A percentile compares a stretch with the other conserved stretches of the same genome.
Conservation (phyloP, 2,113 vertebrate genomes). For the Vireo altiloquus region DNA sequence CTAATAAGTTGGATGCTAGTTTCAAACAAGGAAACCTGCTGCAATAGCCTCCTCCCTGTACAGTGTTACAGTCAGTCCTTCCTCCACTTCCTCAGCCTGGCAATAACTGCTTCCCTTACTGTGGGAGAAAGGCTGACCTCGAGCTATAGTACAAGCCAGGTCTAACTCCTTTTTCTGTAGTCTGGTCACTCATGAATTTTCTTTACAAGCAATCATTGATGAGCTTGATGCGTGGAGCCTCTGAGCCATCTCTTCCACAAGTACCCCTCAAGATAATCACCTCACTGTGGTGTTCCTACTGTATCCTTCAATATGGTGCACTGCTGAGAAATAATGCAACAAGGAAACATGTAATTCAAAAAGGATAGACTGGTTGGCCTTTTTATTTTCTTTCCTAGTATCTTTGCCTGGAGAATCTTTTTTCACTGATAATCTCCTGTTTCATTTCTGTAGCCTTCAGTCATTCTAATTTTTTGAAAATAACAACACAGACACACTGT, state of each 20-base stretch:
- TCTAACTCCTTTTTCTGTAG: neutral
- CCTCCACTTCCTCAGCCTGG: neutral
- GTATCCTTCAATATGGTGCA: neutral
- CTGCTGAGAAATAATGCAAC: neutral
- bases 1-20: neutral
- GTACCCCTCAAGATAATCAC: neutral
- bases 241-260: neutral
- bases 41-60: neutral
- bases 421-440: neutral
- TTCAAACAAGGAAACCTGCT: neutral
- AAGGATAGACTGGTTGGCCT: neutral
- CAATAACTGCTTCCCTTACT: neutral
- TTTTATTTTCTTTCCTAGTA: neutral
- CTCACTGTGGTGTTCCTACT: neutral
- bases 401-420: neutral
- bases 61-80: neutral
- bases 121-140: neutral
- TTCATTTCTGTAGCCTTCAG: neutral
- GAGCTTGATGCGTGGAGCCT: neutral
- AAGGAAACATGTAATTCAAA: neutral
- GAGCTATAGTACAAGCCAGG: neutral
- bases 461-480: neutral
- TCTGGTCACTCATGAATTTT: neutral
- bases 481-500: neutral
- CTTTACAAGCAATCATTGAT: neutral